Base-by-base conservation (phyloP, 2,113 vertebrate genomes). In the Melanerpes aurifrons region DNA sequence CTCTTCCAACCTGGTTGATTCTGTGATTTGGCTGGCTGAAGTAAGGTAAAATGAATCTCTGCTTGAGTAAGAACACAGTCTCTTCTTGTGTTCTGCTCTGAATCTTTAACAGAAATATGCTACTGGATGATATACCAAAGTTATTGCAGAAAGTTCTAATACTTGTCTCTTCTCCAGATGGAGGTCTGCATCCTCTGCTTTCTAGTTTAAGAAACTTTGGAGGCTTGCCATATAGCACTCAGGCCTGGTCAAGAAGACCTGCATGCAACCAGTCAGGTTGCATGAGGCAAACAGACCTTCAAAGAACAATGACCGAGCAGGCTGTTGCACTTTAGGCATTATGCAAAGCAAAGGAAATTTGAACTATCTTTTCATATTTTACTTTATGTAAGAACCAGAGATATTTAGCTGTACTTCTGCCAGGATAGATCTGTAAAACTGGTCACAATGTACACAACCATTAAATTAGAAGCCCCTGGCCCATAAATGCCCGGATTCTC, bases 211-310 rank as follows among this genome's bases (percentile, higher is more conserved):
- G 64, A 62, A 62, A 35, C 13, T 25, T 18, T 1, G 2, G 47
- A 61, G 37, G 11, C 7, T 92, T 9, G 7, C 32, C 40, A 0
- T 37, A 10, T 0, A 0, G 17, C 29, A 31, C 7, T 17, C 5
- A 10, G 29, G 6, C 37, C n/a, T 69, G 31, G 50, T 24, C 0
- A 3, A 67, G 29, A 62, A 85, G n/a, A 68, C 4, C 53, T 35
- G 15, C 7, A 2, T 40, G 15, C 35, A 71, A 8, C 29, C 2
- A 2, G 67, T 40, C 47, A 59, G n/a, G 15, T 16, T 70, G 24
- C 28, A 19, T 72, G 61, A 71, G 53, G 17, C 53, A 88, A 37
- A 25, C 16, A 80, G 31, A 58, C 20, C 24, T 69, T 70, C 1
- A 21, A 72, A 45, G 13, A 45, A 43, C 20, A 57, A 63, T 15